Evolutionary conservation across 2,113 vertebrate species (phyloP), one percentile per base, ranked within the genome.

Genomic region (Rhinopithecus roxellana): DNA sequence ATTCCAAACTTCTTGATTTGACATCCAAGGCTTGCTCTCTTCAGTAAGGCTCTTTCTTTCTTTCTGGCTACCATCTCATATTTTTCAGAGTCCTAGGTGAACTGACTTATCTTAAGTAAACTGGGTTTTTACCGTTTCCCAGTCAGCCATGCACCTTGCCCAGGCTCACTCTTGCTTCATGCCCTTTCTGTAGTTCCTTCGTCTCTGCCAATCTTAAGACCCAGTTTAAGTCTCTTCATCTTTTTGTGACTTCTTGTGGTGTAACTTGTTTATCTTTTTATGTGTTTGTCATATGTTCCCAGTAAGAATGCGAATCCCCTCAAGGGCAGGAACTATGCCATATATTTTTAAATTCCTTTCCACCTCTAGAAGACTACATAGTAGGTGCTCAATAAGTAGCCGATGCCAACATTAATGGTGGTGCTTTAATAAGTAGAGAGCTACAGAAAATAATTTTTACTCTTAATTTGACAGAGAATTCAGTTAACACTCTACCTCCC

Each of bases 391-490:
- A 55, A 35, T 86, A 87, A 87, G 45, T 79, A 50, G 13, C 48
- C 48, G n/a, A 78, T 72, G 27, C 57, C 38, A 82, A 18, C 7
- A 7, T 57, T 89, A 80, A 75, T 69, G 45, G 43, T 75, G n/a
- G 61, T 89, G 20, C 59, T 84, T 3, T 92, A 85, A 57, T 17
- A 89, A 32, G 27, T 1, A 81, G 45, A 82, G 18, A 32, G 23
- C 23, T 50, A 72, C 9, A 57, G 38, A 93, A 96, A 69, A 84
- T 81, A 90, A 79, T 55, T 85, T 93, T 20, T 84, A 16, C 23
- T 86, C 89, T 89, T 85, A 64, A 86, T n/a, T 72, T 88, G 77
- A 88, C 82, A 91, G 75, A 91, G 40, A 69, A 20, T 90, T 95
- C 16, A 79, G 18, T 50, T 69, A 17, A 78, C 43, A 35, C 38